Evolutionary conservation across 1,140 invertebrate species (phyloP), one percentile per base, ranked within the genome.

Genomic region (Drosophila gunungcola): DNA sequence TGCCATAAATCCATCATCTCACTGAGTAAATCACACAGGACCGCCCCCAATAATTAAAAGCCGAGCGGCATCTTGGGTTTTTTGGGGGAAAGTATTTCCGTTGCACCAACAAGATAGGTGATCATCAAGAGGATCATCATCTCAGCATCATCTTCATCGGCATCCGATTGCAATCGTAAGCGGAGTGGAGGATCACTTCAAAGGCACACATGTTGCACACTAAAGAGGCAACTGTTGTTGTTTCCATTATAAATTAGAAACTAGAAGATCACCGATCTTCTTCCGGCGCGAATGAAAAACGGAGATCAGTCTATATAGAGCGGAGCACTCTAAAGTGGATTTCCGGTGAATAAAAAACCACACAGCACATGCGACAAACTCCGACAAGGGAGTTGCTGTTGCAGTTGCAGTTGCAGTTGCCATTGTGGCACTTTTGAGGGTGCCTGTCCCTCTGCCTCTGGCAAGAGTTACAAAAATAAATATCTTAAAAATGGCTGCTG

Each of bases 311-410:
- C 12, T 41, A 27, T 25, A 51, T 38, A 45, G 52, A 57, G 45
- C 62, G 64, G 27, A 56, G 62, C 51, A 57, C 60, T 60, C 65
- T 83, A 84, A 91, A 91, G 89, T 91, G 89, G 81, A 91, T 91
- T 91, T 91, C 89, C 89, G 89, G 89, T 91, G 84, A 91, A 91
- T 85, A 81, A 74, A 88, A 64, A 76, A 83, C 62, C 61, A 68
- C 65, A 12, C 58, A 68, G 65, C 80, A 85, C 52, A 80, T 83
- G 83, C 77, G 84, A 73, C 76, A 80, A 67, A 73, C 65, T 56
- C 60, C 69, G 25, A 48, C 70, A 46, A 58, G 76, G 60, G 56
- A 78, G 69, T 83, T 78, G 64, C 58, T 45, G 54, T 78, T 64
- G 61, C 52, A 46, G 73, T 58, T 76, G 55, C 49, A 48, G 43